Percentiles rank a stretch among this genome's conserved stretches.
phyloP scores from a whole-genome alignment of 2,113 vertebrate species.

The Henicopernis longicauda region DNA sequence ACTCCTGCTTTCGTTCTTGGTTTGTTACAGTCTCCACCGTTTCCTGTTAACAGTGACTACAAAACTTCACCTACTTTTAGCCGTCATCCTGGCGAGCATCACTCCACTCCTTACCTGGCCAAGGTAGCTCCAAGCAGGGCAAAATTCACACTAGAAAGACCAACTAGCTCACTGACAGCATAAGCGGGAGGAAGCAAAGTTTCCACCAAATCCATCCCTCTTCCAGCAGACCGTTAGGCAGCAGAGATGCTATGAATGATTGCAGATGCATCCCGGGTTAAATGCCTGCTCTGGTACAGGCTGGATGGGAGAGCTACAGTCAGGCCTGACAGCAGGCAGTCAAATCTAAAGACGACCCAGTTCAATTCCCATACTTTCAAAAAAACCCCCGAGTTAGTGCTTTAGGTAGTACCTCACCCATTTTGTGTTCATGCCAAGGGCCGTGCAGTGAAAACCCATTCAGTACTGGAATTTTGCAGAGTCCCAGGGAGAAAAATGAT shows the following conservation, averaged over 20 bases:
- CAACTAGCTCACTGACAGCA: neutral
- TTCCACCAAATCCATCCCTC: neutral
- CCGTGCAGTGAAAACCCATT: neutral
- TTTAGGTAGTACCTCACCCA: neutral
- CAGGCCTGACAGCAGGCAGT: neutral
- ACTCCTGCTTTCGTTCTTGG: constrained; percentile 46
- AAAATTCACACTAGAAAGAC: neutral
- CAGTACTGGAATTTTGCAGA: neutral
- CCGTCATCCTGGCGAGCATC: neutral
- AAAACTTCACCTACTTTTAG: constrained; percentile 18
- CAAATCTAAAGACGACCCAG: neutral
- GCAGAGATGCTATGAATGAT: neutral
- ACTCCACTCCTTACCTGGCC: neutral
- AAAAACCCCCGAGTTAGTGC: neutral
- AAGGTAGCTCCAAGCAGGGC: neutral
- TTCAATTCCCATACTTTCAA: neutral
- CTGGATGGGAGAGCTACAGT: neutral
- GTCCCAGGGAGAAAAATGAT: neutral
- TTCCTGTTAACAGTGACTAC: constrained; percentile 44
- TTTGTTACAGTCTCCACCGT: constrained; percentile 54
- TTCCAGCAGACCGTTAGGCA: neutral
- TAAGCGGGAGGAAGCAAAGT: neutral
- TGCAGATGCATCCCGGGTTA: neutral
- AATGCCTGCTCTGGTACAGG: neutral
- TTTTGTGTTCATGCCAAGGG: neutral